Conservation (phyloP, 2,888 invertebrate genomes). For the Drosophila buzzatii region DNA sequence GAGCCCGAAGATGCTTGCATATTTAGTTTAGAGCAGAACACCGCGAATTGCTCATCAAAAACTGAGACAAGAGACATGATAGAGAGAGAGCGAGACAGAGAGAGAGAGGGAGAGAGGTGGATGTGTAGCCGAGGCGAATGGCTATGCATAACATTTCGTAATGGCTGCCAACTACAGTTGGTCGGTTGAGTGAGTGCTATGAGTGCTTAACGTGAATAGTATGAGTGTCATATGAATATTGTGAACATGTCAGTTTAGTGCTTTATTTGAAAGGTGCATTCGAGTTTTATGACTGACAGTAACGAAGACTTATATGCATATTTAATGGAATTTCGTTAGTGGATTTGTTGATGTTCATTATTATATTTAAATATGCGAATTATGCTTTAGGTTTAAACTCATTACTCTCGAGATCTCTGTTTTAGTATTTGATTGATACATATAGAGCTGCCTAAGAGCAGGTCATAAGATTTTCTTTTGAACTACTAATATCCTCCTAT, state of each 20-base stretch:
- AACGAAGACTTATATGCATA: too few relatives aligned
- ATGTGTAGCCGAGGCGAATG: constrained; percentile 25
- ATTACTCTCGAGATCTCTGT: too few relatives aligned
- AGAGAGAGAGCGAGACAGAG: background rate
- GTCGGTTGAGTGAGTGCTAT: constrained; percentile 2
- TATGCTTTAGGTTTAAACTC: too few relatives aligned
- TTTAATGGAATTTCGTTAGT: background rate
- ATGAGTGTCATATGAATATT: background rate
- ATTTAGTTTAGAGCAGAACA: constrained; percentile 36
- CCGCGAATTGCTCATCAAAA: constrained; percentile 37
- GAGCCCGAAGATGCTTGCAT: constrained; percentile 32
- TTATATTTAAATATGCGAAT: background rate
- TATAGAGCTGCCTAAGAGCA: too few relatives aligned
- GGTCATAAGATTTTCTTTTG: background rate
- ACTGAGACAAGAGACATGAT: background rate
- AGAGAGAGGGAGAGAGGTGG: background rate
- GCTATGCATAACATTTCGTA: constrained; percentile 10
- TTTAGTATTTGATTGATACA: too few relatives aligned
- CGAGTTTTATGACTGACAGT: background rate
- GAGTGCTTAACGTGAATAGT: background rate
- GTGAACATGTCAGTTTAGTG: background rate
- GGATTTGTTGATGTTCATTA: background rate
- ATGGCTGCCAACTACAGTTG: constrained; percentile 14
- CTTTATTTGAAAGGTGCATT: background rate
- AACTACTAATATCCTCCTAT: background rate